Percentiles rank a stretch among this genome's conserved stretches.
These are phyloP conservation scores for Nannoperca obscura DNA, from an alignment of 2,797 vertebrate genomes.

Conservation along the genomic window DNA sequence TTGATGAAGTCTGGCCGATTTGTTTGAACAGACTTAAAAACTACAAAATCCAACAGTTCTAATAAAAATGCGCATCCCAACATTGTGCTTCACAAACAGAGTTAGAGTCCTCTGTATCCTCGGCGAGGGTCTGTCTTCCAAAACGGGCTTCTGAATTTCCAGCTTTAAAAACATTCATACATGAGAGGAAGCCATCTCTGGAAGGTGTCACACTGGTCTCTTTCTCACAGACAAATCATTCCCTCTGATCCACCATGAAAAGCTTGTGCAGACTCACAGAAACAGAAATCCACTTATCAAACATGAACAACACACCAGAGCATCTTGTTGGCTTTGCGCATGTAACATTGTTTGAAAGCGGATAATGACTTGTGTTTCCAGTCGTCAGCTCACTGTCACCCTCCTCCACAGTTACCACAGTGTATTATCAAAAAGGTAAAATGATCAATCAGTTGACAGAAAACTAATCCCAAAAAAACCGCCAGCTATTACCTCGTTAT, in stretches of 20 bases:
- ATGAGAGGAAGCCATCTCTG: conserved; percentile 42
- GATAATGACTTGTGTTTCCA: background rate
- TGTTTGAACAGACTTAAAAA: conserved; percentile 19
- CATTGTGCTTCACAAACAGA: conserved; percentile 23
- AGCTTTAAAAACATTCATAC: conserved; percentile 32
- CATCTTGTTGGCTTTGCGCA: conserved; percentile 7
- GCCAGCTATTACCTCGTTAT: background rate
- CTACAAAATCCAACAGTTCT: conserved; percentile 16
- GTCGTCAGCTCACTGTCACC: background rate
- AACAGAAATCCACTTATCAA: conserved; percentile 28
- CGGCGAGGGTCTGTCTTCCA: conserved; percentile 17
- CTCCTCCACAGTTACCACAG: background rate
- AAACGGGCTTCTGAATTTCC: conserved; percentile 44
- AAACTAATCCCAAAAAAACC: background rate
- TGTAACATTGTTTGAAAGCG: background rate
- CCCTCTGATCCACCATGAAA: conserved; percentile 56
- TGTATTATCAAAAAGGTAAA: background rate
- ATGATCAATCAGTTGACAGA: background rate
- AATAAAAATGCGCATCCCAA: conserved; percentile 35
- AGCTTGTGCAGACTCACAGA: conserved; percentile 9
- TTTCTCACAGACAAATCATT: conserved; percentile 50
- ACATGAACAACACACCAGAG: background rate
- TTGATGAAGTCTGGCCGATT: conserved; percentile 19
- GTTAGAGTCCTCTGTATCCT: conserved; percentile 14
- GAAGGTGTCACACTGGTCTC: conserved; percentile 35